Conservation (phyloP, 2,888 invertebrate species). For the Hypomecis atomaria region DNA sequence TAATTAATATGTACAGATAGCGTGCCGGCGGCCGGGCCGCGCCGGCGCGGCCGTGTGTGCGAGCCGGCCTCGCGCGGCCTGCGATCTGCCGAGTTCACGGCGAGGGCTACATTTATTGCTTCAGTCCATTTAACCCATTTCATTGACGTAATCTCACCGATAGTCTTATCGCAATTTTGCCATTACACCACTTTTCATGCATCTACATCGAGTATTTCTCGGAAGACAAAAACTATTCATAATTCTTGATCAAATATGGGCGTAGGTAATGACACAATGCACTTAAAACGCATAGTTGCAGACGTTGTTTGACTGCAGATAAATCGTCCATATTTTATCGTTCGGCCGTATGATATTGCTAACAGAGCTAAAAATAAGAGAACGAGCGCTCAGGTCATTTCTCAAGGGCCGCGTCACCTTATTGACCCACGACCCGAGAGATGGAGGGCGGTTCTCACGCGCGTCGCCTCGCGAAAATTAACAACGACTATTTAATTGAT, state of each 20-base stretch:
- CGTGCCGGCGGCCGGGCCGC: constrained; percentile 17
- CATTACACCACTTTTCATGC: constrained; percentile 4
- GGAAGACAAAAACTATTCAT: constrained; percentile 9
- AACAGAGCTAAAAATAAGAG: constrained; percentile 14
- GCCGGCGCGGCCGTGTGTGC: constrained; percentile 24
- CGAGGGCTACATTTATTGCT: constrained; percentile 76
- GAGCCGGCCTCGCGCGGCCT: constrained; percentile 66
- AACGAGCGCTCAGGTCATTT: constrained; percentile 30
- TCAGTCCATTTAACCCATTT: constrained; percentile 75
- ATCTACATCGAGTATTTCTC: constrained; percentile 10
- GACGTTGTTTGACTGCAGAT: constrained; percentile 23
- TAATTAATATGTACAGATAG: constrained; percentile 50
- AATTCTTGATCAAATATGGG: constrained; percentile 18
- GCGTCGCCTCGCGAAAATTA: constrained; percentile 67
- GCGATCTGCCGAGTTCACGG: constrained; percentile 71
- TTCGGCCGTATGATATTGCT: constrained; percentile 11
- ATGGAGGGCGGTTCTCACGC: constrained; percentile 67
- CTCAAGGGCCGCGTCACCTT: constrained; percentile 47
- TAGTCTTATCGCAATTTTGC: constrained; percentile 52
- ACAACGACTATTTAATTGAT: constrained; percentile 77
- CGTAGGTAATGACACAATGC: constrained; percentile 32
- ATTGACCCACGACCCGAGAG: constrained; percentile 53
- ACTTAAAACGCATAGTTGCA: constrained; percentile 28
- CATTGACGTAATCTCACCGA: constrained; percentile 71
- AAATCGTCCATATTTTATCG: constrained; percentile 24